Percentiles rank a stretch among this genome's conserved stretches.
Conservation (phyloP, 2,113 vertebrate species). For the Tetrao urogallus region DNA sequence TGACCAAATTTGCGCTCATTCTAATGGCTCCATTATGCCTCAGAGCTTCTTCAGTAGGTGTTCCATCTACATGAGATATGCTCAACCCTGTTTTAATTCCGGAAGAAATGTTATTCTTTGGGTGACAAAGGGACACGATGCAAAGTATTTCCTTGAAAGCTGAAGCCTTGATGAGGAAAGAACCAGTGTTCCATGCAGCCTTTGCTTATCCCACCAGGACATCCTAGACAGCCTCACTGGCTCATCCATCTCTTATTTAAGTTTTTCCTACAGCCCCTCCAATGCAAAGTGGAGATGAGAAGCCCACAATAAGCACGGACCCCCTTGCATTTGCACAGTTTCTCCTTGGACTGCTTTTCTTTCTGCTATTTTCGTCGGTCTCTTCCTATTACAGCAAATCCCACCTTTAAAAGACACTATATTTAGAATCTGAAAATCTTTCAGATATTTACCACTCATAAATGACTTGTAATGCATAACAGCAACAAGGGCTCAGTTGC, state of each 20-base stretch:
- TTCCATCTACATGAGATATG: no score
- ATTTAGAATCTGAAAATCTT: not conserved
- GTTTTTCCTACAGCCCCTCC: not conserved
- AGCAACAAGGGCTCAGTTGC: not conserved
- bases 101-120: not conserved
- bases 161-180: not conserved
- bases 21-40: not conserved
- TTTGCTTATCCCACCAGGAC: not conserved
- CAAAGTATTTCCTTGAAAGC: not conserved
- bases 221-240: not conserved
- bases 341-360: rapidly evolving
- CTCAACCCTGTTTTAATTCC: not conserved
- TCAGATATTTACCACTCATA: not conserved
- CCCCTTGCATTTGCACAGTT: rapidly evolving
- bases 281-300: not conserved
- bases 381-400: not conserved
- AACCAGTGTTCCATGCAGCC: not conserved
- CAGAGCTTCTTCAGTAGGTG: not conserved
- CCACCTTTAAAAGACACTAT: not conserved
- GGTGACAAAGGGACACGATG: not conserved
- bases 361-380: not conserved
- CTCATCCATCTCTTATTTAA: not conserved
- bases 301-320: not conserved
- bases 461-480: not conserved
- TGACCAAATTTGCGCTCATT: not conserved